Evolutionary conservation across 2,113 vertebrate genomes (phyloP).

Genomic region (Ceuthmochares aereus): DNA sequence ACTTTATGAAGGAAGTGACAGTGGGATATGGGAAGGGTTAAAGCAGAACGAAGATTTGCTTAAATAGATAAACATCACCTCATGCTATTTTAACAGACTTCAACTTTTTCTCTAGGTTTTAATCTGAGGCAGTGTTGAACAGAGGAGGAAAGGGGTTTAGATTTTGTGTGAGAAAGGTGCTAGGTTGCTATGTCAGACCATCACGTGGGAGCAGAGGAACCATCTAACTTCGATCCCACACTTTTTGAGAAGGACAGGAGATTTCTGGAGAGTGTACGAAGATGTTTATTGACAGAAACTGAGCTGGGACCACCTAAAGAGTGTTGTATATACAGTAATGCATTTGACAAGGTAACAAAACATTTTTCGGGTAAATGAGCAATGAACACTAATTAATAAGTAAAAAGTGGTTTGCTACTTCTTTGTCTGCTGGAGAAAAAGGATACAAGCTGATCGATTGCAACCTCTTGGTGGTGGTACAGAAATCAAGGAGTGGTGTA

Average conservation of each 20-base stretch:
- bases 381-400: neutral
- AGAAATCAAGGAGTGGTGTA: neutral
- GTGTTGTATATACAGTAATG: slow-evolving; percentile 65
- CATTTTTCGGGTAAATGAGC: neutral
- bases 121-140: neutral
- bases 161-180: neutral
- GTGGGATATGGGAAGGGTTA: neutral
- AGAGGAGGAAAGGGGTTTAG: neutral
- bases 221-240: slow-evolving; percentile 8
- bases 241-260: slow-evolving; percentile 42
- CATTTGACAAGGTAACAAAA: slow-evolving; percentile 75
- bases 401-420: neutral
- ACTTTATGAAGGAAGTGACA: no score
- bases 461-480: neutral
- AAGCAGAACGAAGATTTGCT: neutral
- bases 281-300: slow-evolving; percentile 71
- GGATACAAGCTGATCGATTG: fast-evolving
- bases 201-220: neutral
- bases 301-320: slow-evolving; percentile 65
- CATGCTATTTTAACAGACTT: neutral
- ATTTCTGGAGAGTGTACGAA: slow-evolving; percentile 65
- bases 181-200: neutral
- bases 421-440: neutral
- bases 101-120: neutral
- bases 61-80: neutral